Base-by-base conservation (phyloP, 64 coral and sea anemone species). In the Montipora cactus region DNA sequence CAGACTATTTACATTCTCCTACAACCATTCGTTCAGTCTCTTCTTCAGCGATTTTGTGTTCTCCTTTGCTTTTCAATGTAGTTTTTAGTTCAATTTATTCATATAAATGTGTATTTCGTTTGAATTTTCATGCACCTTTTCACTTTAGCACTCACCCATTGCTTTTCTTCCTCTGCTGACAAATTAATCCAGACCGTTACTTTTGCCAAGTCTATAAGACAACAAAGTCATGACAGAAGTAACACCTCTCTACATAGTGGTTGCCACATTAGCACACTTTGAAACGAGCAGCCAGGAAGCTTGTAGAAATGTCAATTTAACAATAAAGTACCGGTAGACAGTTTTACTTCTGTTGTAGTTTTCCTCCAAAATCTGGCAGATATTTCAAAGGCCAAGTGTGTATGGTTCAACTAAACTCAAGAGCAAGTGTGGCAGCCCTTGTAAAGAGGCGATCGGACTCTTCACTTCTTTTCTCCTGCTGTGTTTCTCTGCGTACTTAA, bases 381-480 rank as follows among this genome's bases (percentile, higher is more conserved):
- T 86, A 15, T 71, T 86, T 86, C 45, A 86, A 86, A 86, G 82
- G 15, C 15, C 62, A 47, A 70, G 82, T 3, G 49, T 84, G 12
- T 47, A 45, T 49, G 81, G 62, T 48, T 84, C 61, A 67, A 16
- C 61, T 64, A 10, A 83, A 83, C 23, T 11, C 80, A 83, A 84
- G 44, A 67, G n/a, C 81, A 47, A 69, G 62, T 86, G 82, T 86
- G 82, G 82, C 82, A 86, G 62, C 82, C 71, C 64, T 71, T 86
- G 66, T 86, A 86, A 86, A 19, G 82, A 72, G 82, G 82, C 64
- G 50, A 67, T 86, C 82, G 82, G 82, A 86, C 82, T 86, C 82
- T 86, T 86, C 82, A 71, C 64, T 49, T 86, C 82, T 86, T 86
- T 86, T 86, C 82, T 86, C 82, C 82, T 86, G 59, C 71, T 71